A percentile compares a stretch with the other conserved stretches of the same genome.
Evolutionary conservation across 1,140 invertebrate species (phyloP).

Genomic region (Brachionus calyciflorus): DNA sequence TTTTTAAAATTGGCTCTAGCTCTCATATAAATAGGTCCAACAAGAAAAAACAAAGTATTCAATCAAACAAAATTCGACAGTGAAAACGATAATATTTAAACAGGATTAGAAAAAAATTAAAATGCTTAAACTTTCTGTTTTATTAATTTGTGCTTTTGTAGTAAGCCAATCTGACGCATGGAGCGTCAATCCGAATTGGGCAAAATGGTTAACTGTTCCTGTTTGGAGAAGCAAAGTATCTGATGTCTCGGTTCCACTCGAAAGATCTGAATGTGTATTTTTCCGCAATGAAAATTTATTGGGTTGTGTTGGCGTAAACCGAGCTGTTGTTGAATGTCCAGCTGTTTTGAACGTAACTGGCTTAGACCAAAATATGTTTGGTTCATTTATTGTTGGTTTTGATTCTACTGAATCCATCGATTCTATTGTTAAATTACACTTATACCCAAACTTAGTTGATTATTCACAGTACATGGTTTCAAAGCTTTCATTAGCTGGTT

Average conservation of each 20-base stretch:
- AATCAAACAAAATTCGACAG: not conserved
- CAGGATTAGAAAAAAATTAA: not conserved
- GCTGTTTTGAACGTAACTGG: constrained; percentile 15
- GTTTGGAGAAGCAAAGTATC: not conserved
- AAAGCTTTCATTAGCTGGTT: not conserved
- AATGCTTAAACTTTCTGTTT: constrained; percentile 8
- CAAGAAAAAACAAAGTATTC: not conserved
- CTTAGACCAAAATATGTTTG: not conserved
- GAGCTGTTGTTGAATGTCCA: not conserved
- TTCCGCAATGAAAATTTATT: not conserved
- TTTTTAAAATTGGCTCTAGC: too few relatives aligned
- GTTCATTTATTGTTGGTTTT: constrained; percentile 20
- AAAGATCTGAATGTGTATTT: constrained; percentile 16
- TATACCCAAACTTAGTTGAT: constrained; percentile 18
- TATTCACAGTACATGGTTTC: constrained; percentile 22
- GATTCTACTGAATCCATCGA: not conserved
- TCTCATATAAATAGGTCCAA: too few relatives aligned
- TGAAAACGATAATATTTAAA: too few relatives aligned
- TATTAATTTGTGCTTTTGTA: not conserved
- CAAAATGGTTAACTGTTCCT: not conserved
- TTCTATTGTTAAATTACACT: not conserved
- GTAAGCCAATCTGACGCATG: not conserved
- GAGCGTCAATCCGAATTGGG: not conserved
- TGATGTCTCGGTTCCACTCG: not conserved
- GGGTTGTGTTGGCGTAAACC: not conserved